Conservation (phyloP, 2,113 vertebrate genomes). For the Campylomormyrus tamandua region DNA sequence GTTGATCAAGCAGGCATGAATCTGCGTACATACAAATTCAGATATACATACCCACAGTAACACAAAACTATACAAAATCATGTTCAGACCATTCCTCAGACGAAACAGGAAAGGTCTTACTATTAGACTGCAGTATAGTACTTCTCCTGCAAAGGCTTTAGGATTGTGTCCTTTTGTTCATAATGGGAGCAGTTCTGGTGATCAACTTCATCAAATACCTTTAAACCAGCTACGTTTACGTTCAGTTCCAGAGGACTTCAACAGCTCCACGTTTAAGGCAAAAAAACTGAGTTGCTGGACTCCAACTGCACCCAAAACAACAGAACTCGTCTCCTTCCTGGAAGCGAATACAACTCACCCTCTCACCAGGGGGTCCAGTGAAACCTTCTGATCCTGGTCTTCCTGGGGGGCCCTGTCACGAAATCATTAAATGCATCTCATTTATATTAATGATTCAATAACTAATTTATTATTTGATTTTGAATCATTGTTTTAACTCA, state of each 20-base stretch:
- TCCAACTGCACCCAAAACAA: neutral
- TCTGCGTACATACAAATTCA: neutral
- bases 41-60: neutral
- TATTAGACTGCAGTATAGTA: neutral
- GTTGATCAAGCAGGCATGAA: slow-evolving; percentile 14
- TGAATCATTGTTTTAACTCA: neutral
- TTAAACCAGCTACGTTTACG: neutral
- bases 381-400: slow-evolving; percentile 56
- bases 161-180: neutral
- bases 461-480: neutral
- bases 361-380: slow-evolving; percentile 57
- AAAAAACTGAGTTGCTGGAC: neutral
- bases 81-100: neutral
- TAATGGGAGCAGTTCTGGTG: neutral
- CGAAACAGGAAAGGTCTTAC: neutral
- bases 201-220: neutral
- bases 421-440: neutral
- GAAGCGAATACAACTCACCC: slow-evolving; percentile 46
- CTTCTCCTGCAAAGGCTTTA: neutral
- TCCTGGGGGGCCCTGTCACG: slow-evolving; percentile 62
- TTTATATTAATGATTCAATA: neutral
- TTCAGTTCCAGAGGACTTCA: neutral
- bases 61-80: neutral
- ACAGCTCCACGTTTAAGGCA: neutral
- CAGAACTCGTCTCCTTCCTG: neutral